These are phyloP conservation scores for Trichechus manatus DNA, from an alignment of 2,113 vertebrate genomes.

Conservation along the genomic window DNA sequence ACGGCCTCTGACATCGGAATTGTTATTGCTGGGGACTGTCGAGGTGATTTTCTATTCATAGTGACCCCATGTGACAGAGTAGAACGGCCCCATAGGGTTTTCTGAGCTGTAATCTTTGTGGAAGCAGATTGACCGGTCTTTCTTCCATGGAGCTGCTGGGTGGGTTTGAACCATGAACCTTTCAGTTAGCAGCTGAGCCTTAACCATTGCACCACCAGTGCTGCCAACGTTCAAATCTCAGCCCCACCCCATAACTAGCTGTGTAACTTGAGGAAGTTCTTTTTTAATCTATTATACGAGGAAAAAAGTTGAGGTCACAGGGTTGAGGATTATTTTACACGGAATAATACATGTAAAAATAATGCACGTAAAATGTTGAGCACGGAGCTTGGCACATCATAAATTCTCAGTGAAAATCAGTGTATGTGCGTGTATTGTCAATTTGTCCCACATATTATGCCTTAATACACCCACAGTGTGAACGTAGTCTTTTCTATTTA, in stretches of 20 bases:
- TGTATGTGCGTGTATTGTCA: not conserved
- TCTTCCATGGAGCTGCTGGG: too few relatives aligned
- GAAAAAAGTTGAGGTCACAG: not conserved
- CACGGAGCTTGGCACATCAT: not conserved
- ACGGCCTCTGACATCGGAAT: not conserved
- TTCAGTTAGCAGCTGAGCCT: too few relatives aligned
- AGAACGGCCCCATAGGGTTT: too few relatives aligned
- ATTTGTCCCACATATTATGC: not conserved
- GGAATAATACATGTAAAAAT: not conserved
- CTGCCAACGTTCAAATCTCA: not conserved
- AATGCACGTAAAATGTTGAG: not conserved
- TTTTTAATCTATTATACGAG: not conserved
- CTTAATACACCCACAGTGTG: not conserved
- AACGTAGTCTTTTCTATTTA: not conserved
- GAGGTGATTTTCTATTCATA: too few relatives aligned
- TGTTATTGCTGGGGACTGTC: too few relatives aligned
- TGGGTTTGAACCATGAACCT: too few relatives aligned
- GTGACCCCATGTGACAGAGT: too few relatives aligned
- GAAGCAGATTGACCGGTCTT: too few relatives aligned
- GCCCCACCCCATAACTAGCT: not conserved
- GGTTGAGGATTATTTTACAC: not conserved
- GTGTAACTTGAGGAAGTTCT: not conserved
- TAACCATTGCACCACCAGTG: too few relatives aligned
- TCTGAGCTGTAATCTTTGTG: too few relatives aligned
- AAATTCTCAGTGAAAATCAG: not conserved